Conservation (phyloP, 2,888 invertebrate species). For the Tachina lurida region DNA sequence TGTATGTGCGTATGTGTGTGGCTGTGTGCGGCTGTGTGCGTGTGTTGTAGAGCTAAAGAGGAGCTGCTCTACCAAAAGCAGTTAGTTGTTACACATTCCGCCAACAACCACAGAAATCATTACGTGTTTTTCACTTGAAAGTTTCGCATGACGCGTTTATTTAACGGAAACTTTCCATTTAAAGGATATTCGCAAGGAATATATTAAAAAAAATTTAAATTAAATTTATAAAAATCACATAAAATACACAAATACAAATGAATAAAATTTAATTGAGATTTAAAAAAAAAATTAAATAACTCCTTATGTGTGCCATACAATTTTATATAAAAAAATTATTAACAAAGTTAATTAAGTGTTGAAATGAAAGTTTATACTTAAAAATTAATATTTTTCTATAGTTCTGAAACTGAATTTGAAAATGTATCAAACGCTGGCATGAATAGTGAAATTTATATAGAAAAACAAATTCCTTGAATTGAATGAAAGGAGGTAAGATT, state of each 20-base stretch:
- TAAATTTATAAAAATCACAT: slow-evolving; percentile 5
- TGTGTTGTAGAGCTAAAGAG: slow-evolving; percentile 25
- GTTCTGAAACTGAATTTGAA: not conserved
- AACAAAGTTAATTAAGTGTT: not conserved
- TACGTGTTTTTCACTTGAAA: slow-evolving; percentile 69
- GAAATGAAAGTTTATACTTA: not conserved
- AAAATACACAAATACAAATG: not conserved
- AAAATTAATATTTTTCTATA: not conserved
- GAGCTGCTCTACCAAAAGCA: slow-evolving; percentile 33
- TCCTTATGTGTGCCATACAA: not conserved
- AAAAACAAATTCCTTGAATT: not conserved
- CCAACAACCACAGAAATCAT: slow-evolving; percentile 67
- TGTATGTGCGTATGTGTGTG: not conserved
- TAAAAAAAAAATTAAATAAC: not conserved
- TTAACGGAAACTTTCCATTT: slow-evolving; percentile 33
- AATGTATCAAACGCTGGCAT: not conserved
- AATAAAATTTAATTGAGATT: not conserved
- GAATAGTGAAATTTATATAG: not conserved
- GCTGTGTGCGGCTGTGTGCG: not conserved
- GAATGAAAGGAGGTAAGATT: slow-evolving; percentile 8
- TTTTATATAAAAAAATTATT: not conserved
- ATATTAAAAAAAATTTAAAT: not conserved
- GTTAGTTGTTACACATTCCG: slow-evolving; percentile 65
- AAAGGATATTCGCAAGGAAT: slow-evolving; percentile 24
- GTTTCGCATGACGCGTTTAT: slow-evolving; percentile 64